These are phyloP conservation scores for Itoplectis maculator DNA, from an alignment of 2,888 invertebrate genomes.

Conservation along the genomic window DNA sequence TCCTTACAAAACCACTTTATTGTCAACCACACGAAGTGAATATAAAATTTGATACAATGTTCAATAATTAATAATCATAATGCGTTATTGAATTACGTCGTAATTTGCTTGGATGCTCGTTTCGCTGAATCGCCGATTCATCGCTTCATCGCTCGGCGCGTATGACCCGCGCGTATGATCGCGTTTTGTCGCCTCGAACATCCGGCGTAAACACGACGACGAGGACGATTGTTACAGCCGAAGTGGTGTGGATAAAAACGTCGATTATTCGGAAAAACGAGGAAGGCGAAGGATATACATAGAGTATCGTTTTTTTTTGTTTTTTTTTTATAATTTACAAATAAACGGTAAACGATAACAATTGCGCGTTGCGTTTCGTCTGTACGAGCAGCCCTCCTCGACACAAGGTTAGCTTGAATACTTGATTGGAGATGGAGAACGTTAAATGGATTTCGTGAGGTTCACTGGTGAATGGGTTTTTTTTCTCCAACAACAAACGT, in stretches of 20 bases:
- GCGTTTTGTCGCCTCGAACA: conserved; percentile 46
- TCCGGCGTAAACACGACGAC: conserved; percentile 44
- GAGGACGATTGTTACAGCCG: conserved; percentile 57
- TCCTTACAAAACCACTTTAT: conserved; percentile 83
- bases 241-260: conserved; percentile 40
- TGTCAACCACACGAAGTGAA: conserved; percentile 83
- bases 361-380: conserved; percentile 26
- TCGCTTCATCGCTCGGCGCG: conserved; percentile 1
- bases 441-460: conserved; percentile 27
- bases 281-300: conserved; percentile 11
- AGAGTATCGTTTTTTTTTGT: conserved; percentile 8
- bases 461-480: conserved; percentile 3
- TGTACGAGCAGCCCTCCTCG: conserved; percentile 39
- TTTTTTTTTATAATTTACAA: too few species aligned
- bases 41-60: conserved; percentile 83
- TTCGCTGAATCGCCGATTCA: conserved; percentile 44
- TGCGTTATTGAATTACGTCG: conserved; percentile 70
- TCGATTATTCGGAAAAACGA: conserved; percentile 32
- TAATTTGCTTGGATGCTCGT: conserved; percentile 62
- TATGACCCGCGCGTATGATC: conserved; percentile 23
- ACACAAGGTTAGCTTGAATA: conserved; percentile 52
- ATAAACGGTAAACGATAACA: background rate
- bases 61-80: conserved; percentile 81
- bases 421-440: conserved; percentile 21
- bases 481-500: conserved; percentile 20